Conservation (phyloP, 2,888 invertebrate species). For the Achlya flavicornis region DNA sequence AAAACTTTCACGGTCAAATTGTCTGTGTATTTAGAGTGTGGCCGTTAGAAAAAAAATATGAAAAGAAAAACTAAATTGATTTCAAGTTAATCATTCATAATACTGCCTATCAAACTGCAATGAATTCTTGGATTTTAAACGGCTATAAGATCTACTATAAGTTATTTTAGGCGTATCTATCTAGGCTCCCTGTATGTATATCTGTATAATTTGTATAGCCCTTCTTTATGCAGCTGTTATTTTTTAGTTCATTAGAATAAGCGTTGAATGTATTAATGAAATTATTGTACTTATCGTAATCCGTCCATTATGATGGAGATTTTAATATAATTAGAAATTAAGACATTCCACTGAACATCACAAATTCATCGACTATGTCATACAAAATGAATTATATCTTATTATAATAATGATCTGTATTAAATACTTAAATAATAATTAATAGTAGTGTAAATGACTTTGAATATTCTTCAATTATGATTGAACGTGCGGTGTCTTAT, state of each 20-base stretch:
- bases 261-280: too few species aligned
- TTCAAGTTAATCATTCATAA: too few species aligned
- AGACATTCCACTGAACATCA: not conserved
- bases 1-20: too few species aligned
- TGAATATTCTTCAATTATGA: not conserved
- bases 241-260: not conserved
- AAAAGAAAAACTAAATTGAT: too few species aligned
- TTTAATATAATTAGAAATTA: not conserved
- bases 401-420: not conserved
- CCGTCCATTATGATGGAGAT: constrained; percentile 1
- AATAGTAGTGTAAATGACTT: not conserved
- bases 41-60: too few species aligned
- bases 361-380: not conserved
- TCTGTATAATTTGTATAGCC: not conserved
- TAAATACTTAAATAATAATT: not conserved
- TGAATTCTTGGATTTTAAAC: too few species aligned
- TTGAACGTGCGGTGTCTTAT: too few species aligned
- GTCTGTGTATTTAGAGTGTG: too few species aligned
- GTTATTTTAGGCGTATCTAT: too few species aligned
- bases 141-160: too few species aligned
- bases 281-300: not conserved
- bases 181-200: too few species aligned
- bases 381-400: not conserved
- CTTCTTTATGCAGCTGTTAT: not conserved
- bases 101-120: too few species aligned